phyloP scores from a whole-genome alignment of 2,113 vertebrate genomes.

The Syrrhaptes paradoxus region DNA sequence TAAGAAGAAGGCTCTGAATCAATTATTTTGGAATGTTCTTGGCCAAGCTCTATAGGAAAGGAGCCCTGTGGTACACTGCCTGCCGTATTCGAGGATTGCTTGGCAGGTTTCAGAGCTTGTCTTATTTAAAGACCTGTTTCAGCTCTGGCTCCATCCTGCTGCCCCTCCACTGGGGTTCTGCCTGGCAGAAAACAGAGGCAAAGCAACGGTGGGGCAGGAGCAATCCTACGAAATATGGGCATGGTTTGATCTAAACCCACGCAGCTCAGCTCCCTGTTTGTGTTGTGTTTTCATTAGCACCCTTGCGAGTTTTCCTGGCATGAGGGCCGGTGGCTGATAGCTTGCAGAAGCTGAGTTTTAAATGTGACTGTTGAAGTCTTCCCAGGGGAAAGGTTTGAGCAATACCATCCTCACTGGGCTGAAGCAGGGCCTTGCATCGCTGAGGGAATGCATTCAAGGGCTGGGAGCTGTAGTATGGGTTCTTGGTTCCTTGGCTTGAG shows the following conservation, averaged over 20 bases:
- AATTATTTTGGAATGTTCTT: not conserved
- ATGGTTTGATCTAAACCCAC: not conserved
- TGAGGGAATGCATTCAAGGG: rapidly evolving
- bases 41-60: not conserved
- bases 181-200: rapidly evolving
- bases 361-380: not conserved
- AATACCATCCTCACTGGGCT: not conserved
- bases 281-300: not conserved
- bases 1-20: not conserved
- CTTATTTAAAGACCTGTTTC: not conserved
- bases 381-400: not conserved
- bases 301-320: not conserved
- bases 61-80: not conserved
- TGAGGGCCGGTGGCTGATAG: not conserved
- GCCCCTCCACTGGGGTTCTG: rapidly evolving
- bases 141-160: not conserved
- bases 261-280: not conserved
- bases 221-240: not conserved
- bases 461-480: not conserved
- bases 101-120: not conserved
- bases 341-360: slow-evolving; percentile 26
- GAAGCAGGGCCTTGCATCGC: not conserved
- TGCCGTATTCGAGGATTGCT: not conserved
- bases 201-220: not conserved
- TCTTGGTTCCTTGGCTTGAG: not conserved